A percentile compares a stretch with the other conserved stretches of the same genome.
These are phyloP conservation scores for Hydraecia micacea DNA, from an alignment of 2,888 invertebrate species.

Conservation along the genomic window DNA sequence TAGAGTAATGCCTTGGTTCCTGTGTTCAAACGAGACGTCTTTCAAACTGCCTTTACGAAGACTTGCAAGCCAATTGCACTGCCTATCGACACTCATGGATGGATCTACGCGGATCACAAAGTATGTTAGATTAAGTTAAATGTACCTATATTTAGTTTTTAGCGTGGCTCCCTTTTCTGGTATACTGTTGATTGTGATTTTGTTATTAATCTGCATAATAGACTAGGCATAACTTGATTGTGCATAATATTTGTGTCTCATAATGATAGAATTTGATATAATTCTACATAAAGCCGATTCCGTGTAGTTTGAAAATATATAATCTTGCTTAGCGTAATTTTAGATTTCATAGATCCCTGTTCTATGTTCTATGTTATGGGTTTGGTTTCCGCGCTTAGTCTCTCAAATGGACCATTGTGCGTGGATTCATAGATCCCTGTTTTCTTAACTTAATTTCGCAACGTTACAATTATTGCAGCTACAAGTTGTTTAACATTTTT, in stretches of 20 bases:
- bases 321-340: neutral
- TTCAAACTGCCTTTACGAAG: neutral
- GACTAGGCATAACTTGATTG: constrained; percentile 28
- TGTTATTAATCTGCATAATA: constrained; percentile 32
- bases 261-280: neutral
- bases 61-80: neutral
- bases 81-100: neutral
- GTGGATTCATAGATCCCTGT: neutral
- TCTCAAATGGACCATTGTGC: no score
- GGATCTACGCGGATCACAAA: neutral
- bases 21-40: neutral
- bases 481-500: neutral
- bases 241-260: constrained; percentile 21
- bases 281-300: neutral
- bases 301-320: neutral
- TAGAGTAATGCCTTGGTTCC: neutral
- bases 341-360: neutral
- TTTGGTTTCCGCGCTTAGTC: no score
- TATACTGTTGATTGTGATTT: neutral
- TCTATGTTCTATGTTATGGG: no score
- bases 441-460: neutral
- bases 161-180: neutral
- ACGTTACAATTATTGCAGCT: neutral
- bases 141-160: neutral
- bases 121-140: neutral